Base-by-base conservation (phyloP, 2,797 vertebrate genomes). In the Pteropus rufus region DNA sequence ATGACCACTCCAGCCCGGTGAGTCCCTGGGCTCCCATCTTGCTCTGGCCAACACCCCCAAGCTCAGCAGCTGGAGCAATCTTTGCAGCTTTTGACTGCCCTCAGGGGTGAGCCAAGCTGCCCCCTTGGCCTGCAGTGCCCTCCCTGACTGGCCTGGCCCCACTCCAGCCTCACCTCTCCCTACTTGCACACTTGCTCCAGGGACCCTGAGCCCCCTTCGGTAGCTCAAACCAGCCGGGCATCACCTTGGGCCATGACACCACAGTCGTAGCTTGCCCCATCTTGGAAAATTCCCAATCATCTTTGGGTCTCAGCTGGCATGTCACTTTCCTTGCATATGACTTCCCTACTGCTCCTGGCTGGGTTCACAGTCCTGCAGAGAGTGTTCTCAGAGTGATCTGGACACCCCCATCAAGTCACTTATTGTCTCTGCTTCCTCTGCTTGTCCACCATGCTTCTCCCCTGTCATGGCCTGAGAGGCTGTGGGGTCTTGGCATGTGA, bases 41-140 rank as follows among this genome's bases (percentile, higher is more conserved):
- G 19, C 46, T 36, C 31, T 1, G 0, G 12, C 9, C 16, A 6
- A 16, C 2, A 29, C 2, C 29, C 49, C 34, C 75, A 10, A 5
- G 11, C 14, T 36, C 0, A 12, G 69, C 3, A 21, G 31, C 79
- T 58, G n/a, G 49, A 49, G 5, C 29, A 60, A 19, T 36, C 46
- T 14, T 12, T n/a, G 14, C 77, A 64, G 31, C 7, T 26, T 39
- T 64, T 39, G 10, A 39, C 2, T 6, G 16, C 15, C 11, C 60
- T 76, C 7, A 0, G 19, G 3, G 21, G 11, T 11, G 19, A 75
- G 73, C 39, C 77, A 49, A 44, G 36, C 39, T 52, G 46, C 19
- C 12, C 67, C 1, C 1, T 3, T 26, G 65, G 34, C 15, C 24
- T 24, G 15, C 5, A 54, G 83, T 0, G 3, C 16, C 70, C 26